Percentiles rank a stretch among this genome's conserved stretches.
Conservation (phyloP, 2,797 vertebrate species). For the Helostoma temminkii region DNA sequence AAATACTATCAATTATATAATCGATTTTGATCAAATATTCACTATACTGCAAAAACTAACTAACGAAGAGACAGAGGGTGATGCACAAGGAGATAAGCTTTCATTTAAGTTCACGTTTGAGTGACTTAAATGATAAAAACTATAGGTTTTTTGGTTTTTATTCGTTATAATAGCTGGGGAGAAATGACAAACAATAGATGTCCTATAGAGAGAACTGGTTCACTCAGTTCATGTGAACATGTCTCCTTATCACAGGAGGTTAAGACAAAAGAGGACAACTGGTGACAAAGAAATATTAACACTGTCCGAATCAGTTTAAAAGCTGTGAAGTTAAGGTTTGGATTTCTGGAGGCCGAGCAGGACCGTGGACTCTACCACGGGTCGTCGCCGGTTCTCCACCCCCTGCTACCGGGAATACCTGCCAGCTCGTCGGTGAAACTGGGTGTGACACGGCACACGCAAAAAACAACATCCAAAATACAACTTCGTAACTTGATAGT, state of each 20-base stretch:
- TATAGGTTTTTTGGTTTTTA: neutral
- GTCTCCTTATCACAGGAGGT: constrained; percentile 26
- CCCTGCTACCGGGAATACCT: constrained; percentile 30
- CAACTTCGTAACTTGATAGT: constrained; percentile 49
- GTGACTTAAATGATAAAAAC: neutral
- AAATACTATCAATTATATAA: neutral
- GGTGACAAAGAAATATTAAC: constrained; percentile 1
- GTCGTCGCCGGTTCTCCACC: constrained; percentile 13
- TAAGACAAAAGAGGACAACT: constrained; percentile 41
- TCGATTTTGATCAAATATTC: neutral
- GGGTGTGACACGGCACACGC: constrained; percentile 78
- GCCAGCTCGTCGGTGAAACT: constrained; percentile 57
- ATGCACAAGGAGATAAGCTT: too few relatives aligned
- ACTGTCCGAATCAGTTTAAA: neutral
- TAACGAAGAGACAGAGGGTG: too few relatives aligned
- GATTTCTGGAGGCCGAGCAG: neutral
- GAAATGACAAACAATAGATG: neutral
- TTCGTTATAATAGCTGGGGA: neutral
- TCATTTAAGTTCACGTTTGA: neutral
- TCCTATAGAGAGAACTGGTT: too few relatives aligned
- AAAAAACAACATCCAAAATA: constrained; percentile 14
- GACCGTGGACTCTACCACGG: constrained; percentile 2
- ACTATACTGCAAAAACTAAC: too few relatives aligned
- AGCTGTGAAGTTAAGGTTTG: constrained; percentile 1
- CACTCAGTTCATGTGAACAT: neutral